Conservation (phyloP, 2,888 invertebrate species). For the Tineola bisselliella region DNA sequence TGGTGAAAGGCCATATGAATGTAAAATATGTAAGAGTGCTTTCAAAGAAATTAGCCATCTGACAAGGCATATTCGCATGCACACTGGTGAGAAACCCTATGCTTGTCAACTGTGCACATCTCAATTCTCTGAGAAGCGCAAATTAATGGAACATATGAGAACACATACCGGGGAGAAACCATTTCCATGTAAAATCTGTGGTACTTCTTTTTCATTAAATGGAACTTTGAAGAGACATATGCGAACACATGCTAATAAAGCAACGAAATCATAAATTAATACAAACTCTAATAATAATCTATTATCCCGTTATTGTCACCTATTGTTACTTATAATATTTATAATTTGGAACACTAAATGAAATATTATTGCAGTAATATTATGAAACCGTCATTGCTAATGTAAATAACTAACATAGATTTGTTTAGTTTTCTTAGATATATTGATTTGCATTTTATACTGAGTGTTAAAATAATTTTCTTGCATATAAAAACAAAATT, state of each 20-base stretch:
- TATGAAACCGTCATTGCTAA: too few species aligned
- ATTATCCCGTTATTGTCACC: too few species aligned
- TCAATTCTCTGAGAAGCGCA: constrained; percentile 38
- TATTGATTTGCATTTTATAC: too few species aligned
- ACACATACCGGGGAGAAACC: constrained; percentile 34
- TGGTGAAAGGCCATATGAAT: constrained; percentile 47
- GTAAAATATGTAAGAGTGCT: constrained; percentile 36
- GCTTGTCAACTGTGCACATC: constrained; percentile 38
- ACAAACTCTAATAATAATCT: too few species aligned
- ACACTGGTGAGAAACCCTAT: constrained; percentile 37
- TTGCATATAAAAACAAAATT: too few species aligned
- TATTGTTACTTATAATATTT: too few species aligned
- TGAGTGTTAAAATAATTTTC: too few species aligned
- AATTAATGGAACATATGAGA: constrained; percentile 40
- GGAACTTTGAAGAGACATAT: constrained; percentile 45
- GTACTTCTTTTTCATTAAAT: constrained; percentile 36
- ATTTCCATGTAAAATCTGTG: constrained; percentile 32
- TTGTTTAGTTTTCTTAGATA: too few species aligned
- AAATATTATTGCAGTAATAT: too few species aligned
- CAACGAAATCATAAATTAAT: too few species aligned
- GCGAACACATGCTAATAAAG: background rate
- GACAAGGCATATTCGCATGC: constrained; percentile 49
- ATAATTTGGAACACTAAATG: too few species aligned
- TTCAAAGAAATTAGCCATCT: constrained; percentile 54
- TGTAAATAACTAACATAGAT: too few species aligned